Evolutionary conservation across 2,113 vertebrate genomes (phyloP), one percentile per base, ranked within the genome.

Genomic region (Panthera uncia): DNA sequence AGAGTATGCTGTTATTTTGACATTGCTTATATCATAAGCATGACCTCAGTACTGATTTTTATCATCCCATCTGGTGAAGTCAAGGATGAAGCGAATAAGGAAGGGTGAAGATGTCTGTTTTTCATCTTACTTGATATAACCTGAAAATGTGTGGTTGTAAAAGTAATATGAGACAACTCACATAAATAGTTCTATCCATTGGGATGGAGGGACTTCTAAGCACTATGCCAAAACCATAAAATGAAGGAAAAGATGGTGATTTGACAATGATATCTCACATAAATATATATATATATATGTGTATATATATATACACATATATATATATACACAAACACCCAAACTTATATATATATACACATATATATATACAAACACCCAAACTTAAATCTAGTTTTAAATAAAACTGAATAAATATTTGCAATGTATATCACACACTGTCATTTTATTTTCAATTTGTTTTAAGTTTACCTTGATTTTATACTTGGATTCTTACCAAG

Each of bases 401-500:
- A 61, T 61, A 78, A 85, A 45, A 14, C 48, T 66, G 33, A 41
- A 36, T 71, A 91, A 94, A 89, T 71, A 81, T 68, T 81, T 73
- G 29, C 71, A 81, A n/a, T 12, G 23, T 36, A 36, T 23, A 50
- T 76, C 25, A 65, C 31, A 69, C 21, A 21, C 25, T 52, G 1
- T 73, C 50, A 80, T 68, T 78, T 83, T 50, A 90, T 91, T 41
- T 92, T 92, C 45, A 89, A 76, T 85, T 89, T 2, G 19, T 74
- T 88, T 88, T 96, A 78, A 61, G 68, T 82, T 86, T 89, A 50
- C 66, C 63, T 93, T 94, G 48, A 95, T 86, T 91, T 89, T 80
- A 27, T 27, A 76, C 55, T 85, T 94, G 41, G 45, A 79, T 33
- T 94, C 52, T 94, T 41, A 94, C 29, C 57, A 92, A 69, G 16